Base-by-base conservation (phyloP, 2,888 invertebrate species). In the Galerucella nymphaeae region DNA sequence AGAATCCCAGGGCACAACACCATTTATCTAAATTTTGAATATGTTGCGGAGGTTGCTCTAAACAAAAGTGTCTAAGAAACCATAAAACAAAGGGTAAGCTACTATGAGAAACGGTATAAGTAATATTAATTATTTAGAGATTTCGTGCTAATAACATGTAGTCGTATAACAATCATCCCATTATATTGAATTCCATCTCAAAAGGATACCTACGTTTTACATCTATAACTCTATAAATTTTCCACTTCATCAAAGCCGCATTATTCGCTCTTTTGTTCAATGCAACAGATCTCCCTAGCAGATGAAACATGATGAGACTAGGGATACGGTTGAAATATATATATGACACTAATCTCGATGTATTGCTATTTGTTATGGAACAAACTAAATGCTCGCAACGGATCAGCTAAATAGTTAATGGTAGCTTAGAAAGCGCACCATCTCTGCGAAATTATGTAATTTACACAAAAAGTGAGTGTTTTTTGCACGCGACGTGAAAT, bases 371-470 rank as follows among this genome's bases (percentile, higher is more conserved):
- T 70, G 70, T 64, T 63, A 63, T 57, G 63, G 42, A 63, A 55
- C 70, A 63, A 63, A 70, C 63, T 55, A 41, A 66, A 66, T 58
- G 45, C 42, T 58, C 66, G 66, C 42, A 58, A 42, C 41, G 70
- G 64, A 63, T 70, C 63, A 63, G 70, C 70, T 63, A 64, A 57
- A 41, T 64, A 63, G 70, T 70, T 70, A 70, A 70, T 70, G 70
- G 70, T 63, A 57, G 16, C 69, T 20, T 69, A 69, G 61, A 69
- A 61, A 69, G 61, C 62, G 62, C 53, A 69, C 62, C 50, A 41
- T 61, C 68, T 50, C 50, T 53, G 68, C 20, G 50, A 38, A 30
- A 30, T 30, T 30, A 8, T 6, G 42, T 69, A 62, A 69, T 69
- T 69, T 69, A n/a, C n/a, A n/a, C n/a, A n/a, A n/a, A n/a, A n/a